Conservation (phyloP, 2,797 vertebrate genomes). For the Echiichthys vipera region DNA sequence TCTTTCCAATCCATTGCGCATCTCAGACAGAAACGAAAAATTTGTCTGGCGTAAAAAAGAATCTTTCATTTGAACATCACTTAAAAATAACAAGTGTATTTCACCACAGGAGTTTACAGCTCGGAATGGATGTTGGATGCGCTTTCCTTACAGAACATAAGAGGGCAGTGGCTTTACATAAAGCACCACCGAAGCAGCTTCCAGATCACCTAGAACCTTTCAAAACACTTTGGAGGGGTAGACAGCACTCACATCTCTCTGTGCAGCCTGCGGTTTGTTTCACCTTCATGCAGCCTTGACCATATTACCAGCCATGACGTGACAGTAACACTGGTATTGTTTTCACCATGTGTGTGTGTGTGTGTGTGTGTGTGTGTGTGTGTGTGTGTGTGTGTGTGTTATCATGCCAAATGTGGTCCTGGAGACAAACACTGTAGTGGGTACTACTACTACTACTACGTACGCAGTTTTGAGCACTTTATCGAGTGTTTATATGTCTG, state of each 20-base stretch:
- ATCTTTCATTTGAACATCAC: conserved; percentile 47
- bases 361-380: too few relatives aligned
- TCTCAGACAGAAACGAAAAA: conserved; percentile 55
- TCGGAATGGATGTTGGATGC: conserved; percentile 35
- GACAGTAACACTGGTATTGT: too few relatives aligned
- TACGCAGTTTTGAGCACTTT: too few relatives aligned
- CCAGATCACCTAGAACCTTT: conserved; percentile 40
- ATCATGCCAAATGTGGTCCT: too few relatives aligned
- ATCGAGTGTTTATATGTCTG: too few relatives aligned
- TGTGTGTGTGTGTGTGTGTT: too few relatives aligned
- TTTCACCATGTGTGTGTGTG: too few relatives aligned
- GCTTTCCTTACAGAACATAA: conserved; percentile 63
- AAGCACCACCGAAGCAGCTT: conserved; percentile 31
- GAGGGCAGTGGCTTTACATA: conserved; percentile 65
- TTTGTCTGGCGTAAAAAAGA: conserved; percentile 32
- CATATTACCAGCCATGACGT: conserved; percentile 18
- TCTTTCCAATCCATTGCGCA: conserved; percentile 46
- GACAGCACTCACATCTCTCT: conserved; percentile 23
- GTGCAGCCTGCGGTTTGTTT: conserved; percentile 27
- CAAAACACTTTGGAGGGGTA: conserved; percentile 15
- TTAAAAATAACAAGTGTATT: conserved; percentile 66
- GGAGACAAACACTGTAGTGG: too few relatives aligned
- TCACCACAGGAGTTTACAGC: conserved; percentile 44
- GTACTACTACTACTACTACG: too few relatives aligned
- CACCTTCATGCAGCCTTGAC: conserved; percentile 37